A percentile compares a stretch with the other conserved stretches of the same genome.
phyloP scores from a whole-genome alignment of 1,140 invertebrate genomes.

The Drosophila punjabiensis region DNA sequence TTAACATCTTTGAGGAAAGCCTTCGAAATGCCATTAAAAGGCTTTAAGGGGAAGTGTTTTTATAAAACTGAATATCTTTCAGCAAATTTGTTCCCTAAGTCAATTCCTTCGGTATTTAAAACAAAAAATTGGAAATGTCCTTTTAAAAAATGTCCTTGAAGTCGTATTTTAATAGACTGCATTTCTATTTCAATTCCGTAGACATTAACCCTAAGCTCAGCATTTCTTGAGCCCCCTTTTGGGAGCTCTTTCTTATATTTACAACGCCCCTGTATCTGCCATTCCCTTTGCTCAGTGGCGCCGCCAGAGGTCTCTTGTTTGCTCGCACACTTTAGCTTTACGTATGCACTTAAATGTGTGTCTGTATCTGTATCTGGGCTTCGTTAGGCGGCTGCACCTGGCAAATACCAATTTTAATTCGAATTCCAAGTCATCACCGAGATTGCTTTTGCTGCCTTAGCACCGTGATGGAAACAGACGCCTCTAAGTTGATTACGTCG shows the following conservation, averaged over 20 bases:
- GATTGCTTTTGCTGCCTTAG: conserved; percentile 63
- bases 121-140: background rate
- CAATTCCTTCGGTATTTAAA: too few relatives aligned
- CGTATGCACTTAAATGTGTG: conserved; percentile 16
- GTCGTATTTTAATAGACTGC: background rate
- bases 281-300: conserved; percentile 53
- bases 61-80: background rate
- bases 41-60: background rate
- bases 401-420: conserved; percentile 39
- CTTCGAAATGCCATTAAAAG: background rate
- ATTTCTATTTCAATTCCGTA: background rate
- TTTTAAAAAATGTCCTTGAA: background rate
- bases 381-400: conserved; percentile 41
- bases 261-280: conserved; percentile 60
- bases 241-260: too few relatives aligned
- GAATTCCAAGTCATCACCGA: conserved; percentile 29
- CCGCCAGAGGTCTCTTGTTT: conserved; percentile 30
- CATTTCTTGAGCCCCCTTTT: background rate
- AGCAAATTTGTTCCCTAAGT: too few relatives aligned
- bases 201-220: background rate
- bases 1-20: conserved; percentile 18
- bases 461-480: conserved; percentile 24
- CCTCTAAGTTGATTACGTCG: conserved; percentile 14
- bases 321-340: conserved; percentile 28
- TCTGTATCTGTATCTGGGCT: conserved; percentile 27